Conservation (phyloP, 1,140 invertebrate genomes). For the Orchestia grillus region DNA sequence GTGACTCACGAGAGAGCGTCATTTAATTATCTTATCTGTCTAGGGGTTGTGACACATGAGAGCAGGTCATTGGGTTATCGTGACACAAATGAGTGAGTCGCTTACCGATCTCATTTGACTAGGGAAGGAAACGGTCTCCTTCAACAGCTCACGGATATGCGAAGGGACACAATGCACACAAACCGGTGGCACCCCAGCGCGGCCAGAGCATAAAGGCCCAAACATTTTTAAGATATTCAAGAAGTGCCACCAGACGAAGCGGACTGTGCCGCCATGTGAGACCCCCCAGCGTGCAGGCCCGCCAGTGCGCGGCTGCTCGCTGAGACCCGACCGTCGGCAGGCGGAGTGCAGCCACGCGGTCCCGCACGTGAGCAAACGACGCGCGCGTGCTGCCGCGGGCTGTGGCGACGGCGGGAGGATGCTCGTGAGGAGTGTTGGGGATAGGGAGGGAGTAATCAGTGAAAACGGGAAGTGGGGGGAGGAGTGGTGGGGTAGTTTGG, state of each 20-base stretch:
- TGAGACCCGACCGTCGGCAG: not conserved
- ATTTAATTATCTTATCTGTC: too few species aligned
- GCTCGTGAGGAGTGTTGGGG: not conserved
- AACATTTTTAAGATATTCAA: too few species aligned
- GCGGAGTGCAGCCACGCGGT: not conserved
- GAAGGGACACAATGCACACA: too few species aligned
- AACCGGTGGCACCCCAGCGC: too few species aligned
- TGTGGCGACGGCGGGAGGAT: not conserved
- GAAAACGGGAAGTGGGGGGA: too few species aligned
- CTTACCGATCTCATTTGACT: not conserved
- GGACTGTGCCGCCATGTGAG: not conserved
- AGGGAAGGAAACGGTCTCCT: too few species aligned
- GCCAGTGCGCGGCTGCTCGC: not conserved
- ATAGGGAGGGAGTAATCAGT: too few species aligned
- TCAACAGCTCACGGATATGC: too few species aligned
- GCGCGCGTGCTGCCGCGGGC: not conserved
- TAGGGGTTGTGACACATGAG: too few species aligned
- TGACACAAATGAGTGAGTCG: not conserved
- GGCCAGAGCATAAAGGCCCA: too few species aligned
- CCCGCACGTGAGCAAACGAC: slow-evolving; percentile 36
- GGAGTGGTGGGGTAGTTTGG: too few species aligned
- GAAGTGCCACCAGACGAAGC: not conserved
- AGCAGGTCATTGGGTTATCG: not conserved
- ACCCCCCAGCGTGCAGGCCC: not conserved
- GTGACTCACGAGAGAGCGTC: too few species aligned